phyloP scores from a whole-genome alignment of 2,113 vertebrate genomes.

The Gasterosteus nipponicus region DNA sequence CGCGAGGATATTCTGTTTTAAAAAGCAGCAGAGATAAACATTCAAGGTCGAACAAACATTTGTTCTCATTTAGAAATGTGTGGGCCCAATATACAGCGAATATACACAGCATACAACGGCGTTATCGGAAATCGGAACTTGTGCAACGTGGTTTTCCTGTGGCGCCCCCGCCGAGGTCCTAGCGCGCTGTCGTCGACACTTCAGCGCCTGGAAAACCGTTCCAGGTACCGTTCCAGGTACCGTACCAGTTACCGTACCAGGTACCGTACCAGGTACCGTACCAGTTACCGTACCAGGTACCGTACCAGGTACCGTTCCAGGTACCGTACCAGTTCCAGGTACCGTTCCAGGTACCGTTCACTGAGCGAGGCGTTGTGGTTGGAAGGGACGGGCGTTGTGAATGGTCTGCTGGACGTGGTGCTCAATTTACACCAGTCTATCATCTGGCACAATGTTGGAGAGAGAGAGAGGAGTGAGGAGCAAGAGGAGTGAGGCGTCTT shows the following conservation, averaged over 20 bases:
- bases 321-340: no score
- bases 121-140: slow-evolving; percentile 5
- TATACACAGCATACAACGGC: background rate
- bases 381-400: slow-evolving; percentile 44
- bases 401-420: slow-evolving; percentile 60
- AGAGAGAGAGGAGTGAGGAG: slow-evolving; percentile 4
- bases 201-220: slow-evolving; percentile 50
- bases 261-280: no score
- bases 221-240: slow-evolving; percentile 24
- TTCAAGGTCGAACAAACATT: slow-evolving; percentile 21
- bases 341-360: background rate
- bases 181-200: slow-evolving; percentile 45
- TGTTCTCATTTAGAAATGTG: background rate
- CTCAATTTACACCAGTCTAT: slow-evolving; percentile 76
- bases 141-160: slow-evolving; percentile 7
- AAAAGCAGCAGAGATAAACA: slow-evolving; percentile 11
- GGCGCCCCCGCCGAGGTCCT: background rate
- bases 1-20: slow-evolving; percentile 34
- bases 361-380: slow-evolving; percentile 38
- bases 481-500: slow-evolving; percentile 43
- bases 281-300: background rate
- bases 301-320: slow-evolving; percentile 40
- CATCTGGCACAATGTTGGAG: slow-evolving; percentile 37
- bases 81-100: background rate
- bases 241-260: no score